Conservation (phyloP, 2,888 invertebrate species). For the Nemotelus nigrinus region DNA sequence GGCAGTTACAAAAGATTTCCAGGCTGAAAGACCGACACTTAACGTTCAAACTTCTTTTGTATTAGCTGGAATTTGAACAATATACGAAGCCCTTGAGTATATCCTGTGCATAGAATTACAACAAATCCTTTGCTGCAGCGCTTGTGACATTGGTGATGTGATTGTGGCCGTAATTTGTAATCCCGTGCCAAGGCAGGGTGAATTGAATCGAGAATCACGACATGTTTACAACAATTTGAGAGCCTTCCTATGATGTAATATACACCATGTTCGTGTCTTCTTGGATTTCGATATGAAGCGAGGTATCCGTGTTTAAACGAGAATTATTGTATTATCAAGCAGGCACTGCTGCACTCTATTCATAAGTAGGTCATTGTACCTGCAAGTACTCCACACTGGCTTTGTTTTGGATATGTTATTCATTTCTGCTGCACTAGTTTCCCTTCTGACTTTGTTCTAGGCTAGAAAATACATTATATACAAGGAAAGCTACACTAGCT, state of each 20-base stretch:
- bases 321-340: neutral
- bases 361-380: conserved; percentile 40
- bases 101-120: conserved; percentile 48
- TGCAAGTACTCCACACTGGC: neutral
- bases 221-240: conserved; percentile 27
- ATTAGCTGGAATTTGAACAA: conserved; percentile 46
- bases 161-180: conserved; percentile 39
- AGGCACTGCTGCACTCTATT: neutral
- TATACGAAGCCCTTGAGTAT: conserved; percentile 48
- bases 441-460: no score
- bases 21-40: conserved; percentile 48
- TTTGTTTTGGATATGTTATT: neutral
- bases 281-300: neutral
- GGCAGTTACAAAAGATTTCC: conserved; percentile 46
- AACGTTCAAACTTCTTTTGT: conserved; percentile 49
- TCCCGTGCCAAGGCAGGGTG: neutral
- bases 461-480: no score
- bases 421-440: conserved; percentile 16
- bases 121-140: conserved; percentile 21
- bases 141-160: conserved; percentile 30
- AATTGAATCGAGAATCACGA: conserved; percentile 16
- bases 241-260: neutral
- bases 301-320: neutral
- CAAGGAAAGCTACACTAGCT: no score
- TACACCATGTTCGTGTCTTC: neutral